Conservation (phyloP, 2,113 vertebrate genomes). For the Siniperca knerii region DNA sequence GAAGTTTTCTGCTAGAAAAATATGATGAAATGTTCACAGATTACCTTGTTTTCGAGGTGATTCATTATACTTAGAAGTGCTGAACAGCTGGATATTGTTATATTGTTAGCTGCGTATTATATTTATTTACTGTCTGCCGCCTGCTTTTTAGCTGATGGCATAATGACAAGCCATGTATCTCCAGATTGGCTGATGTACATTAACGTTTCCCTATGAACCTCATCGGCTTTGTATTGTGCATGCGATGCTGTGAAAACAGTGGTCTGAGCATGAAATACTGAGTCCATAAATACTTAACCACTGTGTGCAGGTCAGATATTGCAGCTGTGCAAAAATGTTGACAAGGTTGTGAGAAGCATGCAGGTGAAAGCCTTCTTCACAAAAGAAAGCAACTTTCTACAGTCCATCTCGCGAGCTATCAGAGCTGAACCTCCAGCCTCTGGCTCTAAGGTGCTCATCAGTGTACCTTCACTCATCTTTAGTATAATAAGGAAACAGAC, state of each 20-base stretch:
- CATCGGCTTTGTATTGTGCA: background rate
- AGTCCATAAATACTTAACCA: background rate
- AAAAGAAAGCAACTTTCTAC: conserved; percentile 13
- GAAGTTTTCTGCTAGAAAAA: conserved; percentile 57
- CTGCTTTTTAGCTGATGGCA: conserved; percentile 26
- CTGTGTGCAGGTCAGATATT: background rate
- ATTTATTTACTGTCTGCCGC: conserved; percentile 29
- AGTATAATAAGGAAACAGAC: conserved; percentile 40
- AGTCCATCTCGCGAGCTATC: conserved; percentile 49
- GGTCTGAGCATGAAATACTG: background rate
- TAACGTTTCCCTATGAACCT: conserved; percentile 1
- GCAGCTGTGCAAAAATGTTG: conserved; percentile 28
- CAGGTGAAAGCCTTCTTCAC: conserved; percentile 30
- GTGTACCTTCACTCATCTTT: background rate
- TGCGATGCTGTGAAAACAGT: background rate
- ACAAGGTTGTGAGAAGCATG: conserved; percentile 11
- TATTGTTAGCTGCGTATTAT: conserved; percentile 36
- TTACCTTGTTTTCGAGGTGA: conserved; percentile 54
- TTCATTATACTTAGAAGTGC: conserved; percentile 35
- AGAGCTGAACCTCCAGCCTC: conserved; percentile 53
- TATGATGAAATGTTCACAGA: conserved; percentile 31
- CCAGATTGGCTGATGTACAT: conserved; percentile 1
- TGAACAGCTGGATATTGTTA: conserved; percentile 53
- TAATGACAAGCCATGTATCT: background rate
- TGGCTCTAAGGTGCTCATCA: conserved; percentile 27